Percentiles rank a stretch among this genome's conserved stretches.
phyloP scores from a whole-genome alignment of 35 echinoderm and acorn worm genomes.

The Apostichopus californicus region DNA sequence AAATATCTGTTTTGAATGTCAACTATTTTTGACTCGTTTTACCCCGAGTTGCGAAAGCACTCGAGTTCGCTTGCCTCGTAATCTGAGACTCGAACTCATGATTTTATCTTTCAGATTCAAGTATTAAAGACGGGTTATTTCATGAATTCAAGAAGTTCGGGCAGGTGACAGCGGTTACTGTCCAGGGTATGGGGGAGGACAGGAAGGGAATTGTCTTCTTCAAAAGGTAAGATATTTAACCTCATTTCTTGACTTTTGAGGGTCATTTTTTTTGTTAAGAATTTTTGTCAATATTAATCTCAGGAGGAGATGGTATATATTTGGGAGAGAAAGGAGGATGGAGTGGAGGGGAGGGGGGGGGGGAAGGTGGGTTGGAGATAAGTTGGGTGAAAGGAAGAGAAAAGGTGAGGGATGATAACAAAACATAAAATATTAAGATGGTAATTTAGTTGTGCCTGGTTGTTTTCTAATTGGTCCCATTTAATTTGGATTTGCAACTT shows the following conservation, averaged over 20 bases:
- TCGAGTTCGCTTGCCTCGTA: too few species aligned
- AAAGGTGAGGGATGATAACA: too few species aligned
- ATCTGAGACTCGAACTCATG: too few species aligned
- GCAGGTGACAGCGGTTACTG: constrained; percentile 91
- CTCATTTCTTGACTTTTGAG: too few species aligned
- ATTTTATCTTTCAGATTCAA: constrained; percentile 79
- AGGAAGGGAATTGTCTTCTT: constrained; percentile 95
- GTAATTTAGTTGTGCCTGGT: background rate
- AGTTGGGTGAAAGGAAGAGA: too few species aligned
- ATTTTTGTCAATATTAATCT: background rate
- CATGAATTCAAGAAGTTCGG: constrained; percentile 99
- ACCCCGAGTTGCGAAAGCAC: too few species aligned
- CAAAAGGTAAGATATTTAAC: constrained; percentile 70
- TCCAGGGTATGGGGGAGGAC: constrained; percentile 84
- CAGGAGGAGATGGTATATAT: background rate
- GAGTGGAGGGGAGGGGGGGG: background rate
- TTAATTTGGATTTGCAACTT: constrained; percentile 71
- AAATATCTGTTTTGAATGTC: too few species aligned
- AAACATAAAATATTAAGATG: too few species aligned
- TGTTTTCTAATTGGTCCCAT: background rate
- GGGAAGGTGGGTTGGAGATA: too few species aligned
- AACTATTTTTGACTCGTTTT: too few species aligned
- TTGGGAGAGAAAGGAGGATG: background rate
- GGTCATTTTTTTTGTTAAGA: background rate
- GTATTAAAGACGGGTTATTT: constrained; percentile 99